Evolutionary conservation across 2,113 vertebrate genomes (phyloP).

Genomic region (Paramormyrops kingsleyae): DNA sequence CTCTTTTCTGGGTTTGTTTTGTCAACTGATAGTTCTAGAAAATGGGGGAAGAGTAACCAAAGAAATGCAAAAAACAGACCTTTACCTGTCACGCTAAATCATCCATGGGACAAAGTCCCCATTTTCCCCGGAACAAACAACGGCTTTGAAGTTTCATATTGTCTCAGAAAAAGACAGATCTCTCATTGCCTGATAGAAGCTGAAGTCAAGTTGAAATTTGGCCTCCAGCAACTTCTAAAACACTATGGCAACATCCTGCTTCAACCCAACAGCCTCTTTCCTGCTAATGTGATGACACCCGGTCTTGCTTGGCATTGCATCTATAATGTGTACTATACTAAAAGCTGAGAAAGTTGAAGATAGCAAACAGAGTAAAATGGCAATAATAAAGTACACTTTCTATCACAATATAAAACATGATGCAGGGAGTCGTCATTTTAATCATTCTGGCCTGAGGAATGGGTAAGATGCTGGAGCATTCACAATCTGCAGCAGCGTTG

Average conservation of each 20-base stretch:
- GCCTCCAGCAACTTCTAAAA: not conserved
- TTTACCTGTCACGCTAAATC: not conserved
- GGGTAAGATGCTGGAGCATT: not conserved
- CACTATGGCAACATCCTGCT: not conserved
- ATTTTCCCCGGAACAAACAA: not conserved
- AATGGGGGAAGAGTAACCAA: not conserved
- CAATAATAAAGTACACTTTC: not conserved
- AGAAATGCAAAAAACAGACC: not conserved
- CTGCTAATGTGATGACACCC: not conserved
- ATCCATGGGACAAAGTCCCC: not conserved
- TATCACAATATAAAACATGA: not conserved
- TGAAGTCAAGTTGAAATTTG: not conserved
- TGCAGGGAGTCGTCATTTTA: not conserved
- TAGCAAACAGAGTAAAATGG: not conserved
- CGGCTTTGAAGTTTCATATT: not conserved
- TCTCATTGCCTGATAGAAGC: not conserved
- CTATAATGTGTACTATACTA: not conserved
- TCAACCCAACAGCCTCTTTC: not conserved
- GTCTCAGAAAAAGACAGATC: not conserved
- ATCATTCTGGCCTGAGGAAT: not conserved
- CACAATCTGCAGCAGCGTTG: not conserved
- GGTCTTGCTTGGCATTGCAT: not conserved
- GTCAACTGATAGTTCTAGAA: not conserved
- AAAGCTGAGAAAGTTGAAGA: not conserved
- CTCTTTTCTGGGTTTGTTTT: not conserved